Base-by-base conservation (phyloP, 2,113 vertebrate genomes). In the Pseudonaja textilis region DNA sequence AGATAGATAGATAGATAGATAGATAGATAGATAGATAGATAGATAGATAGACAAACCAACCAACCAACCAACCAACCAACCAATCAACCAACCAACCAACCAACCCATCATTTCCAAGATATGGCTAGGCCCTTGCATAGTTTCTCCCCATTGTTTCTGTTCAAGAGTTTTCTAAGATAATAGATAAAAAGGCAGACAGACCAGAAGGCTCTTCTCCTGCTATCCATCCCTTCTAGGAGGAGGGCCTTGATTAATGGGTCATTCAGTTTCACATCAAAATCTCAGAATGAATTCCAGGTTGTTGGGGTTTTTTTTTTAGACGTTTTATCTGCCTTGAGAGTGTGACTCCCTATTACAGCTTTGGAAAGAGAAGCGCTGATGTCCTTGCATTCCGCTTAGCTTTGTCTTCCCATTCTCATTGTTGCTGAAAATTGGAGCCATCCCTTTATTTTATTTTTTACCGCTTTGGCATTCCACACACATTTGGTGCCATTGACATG, bases 401-500 rank as follows among this genome's bases (percentile, higher is more conserved):
- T 94, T 89, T 95, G 93, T 95, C 34, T 64, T 94, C n/a, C 8
- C n/a, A 89, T 90, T 88, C 26, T 91, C 91, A 69, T 92, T 95
- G 92, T 85, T 94, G 57, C 90, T 95, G 91, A 94, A 91, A 94
- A 95, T 94, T 91, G 92, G 87, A 81, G 55, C 39, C 88, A 1
- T 89, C 90, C 92, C 93, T 91, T 93, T 93, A 91, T 91, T 64
- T 93, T 89, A 94, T 94, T 93, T 92, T 64, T 92, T 88, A 95
- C 88, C 90, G 0, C 56, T 92, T 91, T 91, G 85, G 3, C 0
- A 3, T 94, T 93, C 89, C 9, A 22, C 94, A 10, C 94, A 91
- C 92, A 95, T 95, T 95, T 95, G 95, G 90, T 94, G 89, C 92
- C 50, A 88, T 90, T 96, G 94, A 91, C 94, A 93, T 0, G 0